Conservation (phyloP, 2,113 vertebrate species). For the Laticauda colubrina region DNA sequence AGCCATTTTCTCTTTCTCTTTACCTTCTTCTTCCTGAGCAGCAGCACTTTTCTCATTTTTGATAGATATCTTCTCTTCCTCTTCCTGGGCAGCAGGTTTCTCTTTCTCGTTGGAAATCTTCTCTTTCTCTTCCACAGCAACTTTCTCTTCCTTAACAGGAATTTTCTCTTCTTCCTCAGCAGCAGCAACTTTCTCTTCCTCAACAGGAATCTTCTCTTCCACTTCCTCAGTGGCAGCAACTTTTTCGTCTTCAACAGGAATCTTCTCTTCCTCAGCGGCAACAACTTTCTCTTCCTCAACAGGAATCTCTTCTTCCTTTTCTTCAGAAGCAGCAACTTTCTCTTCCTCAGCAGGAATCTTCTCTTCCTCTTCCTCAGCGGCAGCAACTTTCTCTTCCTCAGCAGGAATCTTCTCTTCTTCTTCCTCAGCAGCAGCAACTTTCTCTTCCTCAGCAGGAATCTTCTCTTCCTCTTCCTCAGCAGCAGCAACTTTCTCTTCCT, state of each 20-base stretch:
- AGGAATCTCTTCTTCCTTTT: too few relatives aligned
- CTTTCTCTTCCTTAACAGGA: neutral
- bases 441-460: neutral
- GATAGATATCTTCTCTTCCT: neutral
- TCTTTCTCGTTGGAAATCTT: neutral
- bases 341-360: too few relatives aligned
- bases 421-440: neutral
- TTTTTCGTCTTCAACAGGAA: accelerated
- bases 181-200: neutral
- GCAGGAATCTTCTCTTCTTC: too few relatives aligned
- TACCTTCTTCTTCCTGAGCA: neutral
- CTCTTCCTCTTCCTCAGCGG: too few relatives aligned
- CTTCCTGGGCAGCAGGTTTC: neutral
- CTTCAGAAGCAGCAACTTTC: too few relatives aligned
- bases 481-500: neutral
- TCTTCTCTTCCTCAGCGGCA: neutral
- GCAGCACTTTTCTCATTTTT: neutral
- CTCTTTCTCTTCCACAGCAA: neutral
- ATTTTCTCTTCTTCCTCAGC: neutral
- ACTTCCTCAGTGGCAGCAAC: neutral
- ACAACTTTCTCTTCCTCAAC: too few relatives aligned
- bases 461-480: neutral
- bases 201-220: neutral
- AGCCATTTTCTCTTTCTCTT: neutral
- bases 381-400: too few relatives aligned